phyloP scores from a whole-genome alignment of 2,113 vertebrate species.

The Cololabis saira region DNA sequence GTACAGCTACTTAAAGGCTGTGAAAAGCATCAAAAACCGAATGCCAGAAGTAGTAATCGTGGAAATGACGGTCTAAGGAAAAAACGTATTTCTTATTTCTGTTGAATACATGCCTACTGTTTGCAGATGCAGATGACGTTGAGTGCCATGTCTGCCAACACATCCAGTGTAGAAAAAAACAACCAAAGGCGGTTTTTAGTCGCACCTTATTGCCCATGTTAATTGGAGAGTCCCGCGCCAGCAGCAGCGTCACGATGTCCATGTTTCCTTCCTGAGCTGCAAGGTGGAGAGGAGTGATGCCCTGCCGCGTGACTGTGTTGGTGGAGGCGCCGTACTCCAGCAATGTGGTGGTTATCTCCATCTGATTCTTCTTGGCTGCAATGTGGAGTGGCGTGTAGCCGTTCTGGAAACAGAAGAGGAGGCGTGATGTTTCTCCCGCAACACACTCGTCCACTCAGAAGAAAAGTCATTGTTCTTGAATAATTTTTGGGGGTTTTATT shows the following conservation, averaged over 20 bases:
- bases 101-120: neutral
- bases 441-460: too few species aligned
- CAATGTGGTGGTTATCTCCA: constrained; percentile 96
- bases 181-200: neutral
- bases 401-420: constrained; percentile 81
- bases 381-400: constrained; percentile 98
- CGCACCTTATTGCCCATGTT: constrained; percentile 93
- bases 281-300: constrained; percentile 94
- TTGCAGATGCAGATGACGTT: neutral
- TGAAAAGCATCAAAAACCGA: constrained; percentile 7
- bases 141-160: neutral
- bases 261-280: constrained; percentile 95
- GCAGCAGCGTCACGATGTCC: constrained; percentile 95
- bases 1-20: neutral
- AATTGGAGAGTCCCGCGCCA: constrained; percentile 89
- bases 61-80: constrained; percentile 6
- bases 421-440: neutral
- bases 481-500: too few species aligned
- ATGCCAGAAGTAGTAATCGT: neutral
- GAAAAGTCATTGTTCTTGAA: too few species aligned
- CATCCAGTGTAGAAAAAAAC: neutral
- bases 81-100: neutral
- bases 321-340: constrained; percentile 96
- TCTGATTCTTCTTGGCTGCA: constrained; percentile 98
- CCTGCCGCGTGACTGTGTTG: constrained; percentile 91